Evolutionary conservation across 2,888 invertebrate species (phyloP), one percentile per base, ranked within the genome.

Genomic region (Ellobium chinense): DNA sequence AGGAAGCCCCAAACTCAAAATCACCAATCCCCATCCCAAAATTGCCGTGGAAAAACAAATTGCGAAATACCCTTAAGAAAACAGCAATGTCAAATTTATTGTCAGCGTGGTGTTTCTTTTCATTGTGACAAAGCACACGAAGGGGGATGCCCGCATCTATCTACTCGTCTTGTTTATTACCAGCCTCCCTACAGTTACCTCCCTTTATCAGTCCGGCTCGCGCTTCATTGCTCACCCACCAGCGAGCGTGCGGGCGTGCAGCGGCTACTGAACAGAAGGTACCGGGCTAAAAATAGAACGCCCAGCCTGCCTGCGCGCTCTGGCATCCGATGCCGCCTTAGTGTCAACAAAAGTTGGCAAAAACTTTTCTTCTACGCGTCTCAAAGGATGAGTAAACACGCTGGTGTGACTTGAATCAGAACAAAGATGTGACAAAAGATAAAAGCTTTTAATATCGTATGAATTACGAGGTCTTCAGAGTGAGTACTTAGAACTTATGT

Each of bases 341-440:
- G 65, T 76, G 76, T 76, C 76, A 76, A 76, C 76, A 76, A 63
- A 76, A 76, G 66, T 65, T 76, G 63, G 76, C 27, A 14, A 66
- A 76, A 76, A 39, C n/a, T n/a, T 65, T 76, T 76, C 66, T 62
- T 58, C 72, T 72, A 72, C 58, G 72, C 58, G 72, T 60, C 72
- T 58, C 58, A 58, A 34, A 58, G 14, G 37, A 58, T 27, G 70
- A 58, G 46, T 12, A 46, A 46, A 60, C 18, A 36, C 18, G 21
- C 27, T 12, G 24, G 14, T 36, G 72, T 60, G 72, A 72, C 72
- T 72, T 72, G 58, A 36, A n/a, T 60, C 31, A 24, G 2, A 60
- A 36, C 24, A 36, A 1, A 60, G 5, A 1, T 36, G 24, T 18
- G 46, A 46, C 46, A 46, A 46, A 46, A 18, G 18, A 46, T 18